These are phyloP conservation scores for Muscina levida DNA, from an alignment of 2,888 invertebrate genomes.

Conservation along the genomic window DNA sequence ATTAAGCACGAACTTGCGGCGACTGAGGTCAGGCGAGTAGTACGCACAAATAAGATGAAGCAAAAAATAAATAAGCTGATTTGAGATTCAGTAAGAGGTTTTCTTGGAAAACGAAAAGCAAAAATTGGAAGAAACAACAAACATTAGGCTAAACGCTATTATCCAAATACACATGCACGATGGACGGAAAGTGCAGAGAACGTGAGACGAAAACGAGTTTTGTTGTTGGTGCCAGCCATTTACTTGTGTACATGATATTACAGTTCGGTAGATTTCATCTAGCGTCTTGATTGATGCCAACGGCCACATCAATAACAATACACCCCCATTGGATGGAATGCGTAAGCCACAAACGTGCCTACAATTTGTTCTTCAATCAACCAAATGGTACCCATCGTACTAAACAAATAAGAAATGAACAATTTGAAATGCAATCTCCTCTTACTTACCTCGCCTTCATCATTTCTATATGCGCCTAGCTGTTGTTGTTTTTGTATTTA, in stretches of 20 bases:
- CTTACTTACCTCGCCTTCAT: slow-evolving; percentile 31
- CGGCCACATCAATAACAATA: slow-evolving; percentile 2
- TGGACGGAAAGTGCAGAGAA: slow-evolving; percentile 1
- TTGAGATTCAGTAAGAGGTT: slow-evolving; percentile 46
- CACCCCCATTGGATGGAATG: slow-evolving; percentile 17
- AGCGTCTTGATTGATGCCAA: not conserved
- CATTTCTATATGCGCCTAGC: slow-evolving; percentile 9
- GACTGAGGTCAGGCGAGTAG: slow-evolving; percentile 42
- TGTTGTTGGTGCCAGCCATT: slow-evolving; percentile 10
- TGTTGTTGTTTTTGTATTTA: not conserved
- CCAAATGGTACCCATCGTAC: not conserved
- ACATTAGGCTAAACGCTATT: slow-evolving; percentile 25
- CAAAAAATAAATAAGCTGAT: slow-evolving; percentile 36
- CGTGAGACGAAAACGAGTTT: slow-evolving; percentile 25
- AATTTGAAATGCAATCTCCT: not conserved
- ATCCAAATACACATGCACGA: slow-evolving; percentile 8
- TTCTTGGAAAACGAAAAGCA: slow-evolving; percentile 51
- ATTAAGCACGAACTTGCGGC: slow-evolving; percentile 18
- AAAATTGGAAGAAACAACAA: slow-evolving; percentile 37
- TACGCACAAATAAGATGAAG: slow-evolving; percentile 44
- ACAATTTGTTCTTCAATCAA: too few species aligned
- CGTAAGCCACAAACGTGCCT: too few species aligned
- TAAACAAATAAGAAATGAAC: not conserved
- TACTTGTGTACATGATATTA: slow-evolving; percentile 2
- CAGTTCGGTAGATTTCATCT: slow-evolving; percentile 28